Evolutionary conservation across 2,797 vertebrate species (phyloP).

Genomic region (Knipowitschia caucasica): DNA sequence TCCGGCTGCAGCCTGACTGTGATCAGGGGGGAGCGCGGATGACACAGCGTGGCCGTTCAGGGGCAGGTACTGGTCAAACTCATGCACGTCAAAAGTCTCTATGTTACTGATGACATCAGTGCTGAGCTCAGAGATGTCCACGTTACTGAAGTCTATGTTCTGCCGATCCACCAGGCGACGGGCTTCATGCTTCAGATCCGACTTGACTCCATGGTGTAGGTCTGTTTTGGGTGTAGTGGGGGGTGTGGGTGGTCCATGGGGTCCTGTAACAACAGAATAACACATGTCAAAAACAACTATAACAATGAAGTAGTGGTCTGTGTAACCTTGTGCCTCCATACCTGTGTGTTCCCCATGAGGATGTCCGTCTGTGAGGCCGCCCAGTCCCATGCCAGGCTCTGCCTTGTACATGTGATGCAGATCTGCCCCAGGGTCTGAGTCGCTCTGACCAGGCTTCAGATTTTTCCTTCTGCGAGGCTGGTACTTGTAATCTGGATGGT

Average conservation of each 20-base stretch:
- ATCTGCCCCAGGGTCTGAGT: constrained; percentile 87
- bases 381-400: constrained; percentile 77
- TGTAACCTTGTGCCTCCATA: constrained; percentile 36
- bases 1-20: constrained; percentile 61
- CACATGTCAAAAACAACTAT: neutral
- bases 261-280: constrained; percentile 68
- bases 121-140: constrained; percentile 98
- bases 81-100: constrained; percentile 94
- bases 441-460: constrained; percentile 88
- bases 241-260: constrained; percentile 92
- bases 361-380: constrained; percentile 77
- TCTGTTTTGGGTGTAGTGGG: constrained; percentile 95
- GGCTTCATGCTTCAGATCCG: constrained; percentile 89
- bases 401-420: constrained; percentile 90
- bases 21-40: constrained; percentile 73
- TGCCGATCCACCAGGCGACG: constrained; percentile 89
- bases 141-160: constrained; percentile 99
- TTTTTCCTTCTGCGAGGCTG: constrained; percentile 93
- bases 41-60: constrained; percentile 81
- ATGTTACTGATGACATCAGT: constrained; percentile 98
- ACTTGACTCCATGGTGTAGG: constrained; percentile 84
- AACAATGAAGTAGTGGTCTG: neutral
- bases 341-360: constrained; percentile 88
- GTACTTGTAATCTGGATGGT: constrained; percentile 99
- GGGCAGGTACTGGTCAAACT: constrained; percentile 97